A percentile compares a stretch with the other conserved stretches of the same genome.
Conservation (phyloP, 1,140 invertebrate genomes). For the Saccostrea echinata region DNA sequence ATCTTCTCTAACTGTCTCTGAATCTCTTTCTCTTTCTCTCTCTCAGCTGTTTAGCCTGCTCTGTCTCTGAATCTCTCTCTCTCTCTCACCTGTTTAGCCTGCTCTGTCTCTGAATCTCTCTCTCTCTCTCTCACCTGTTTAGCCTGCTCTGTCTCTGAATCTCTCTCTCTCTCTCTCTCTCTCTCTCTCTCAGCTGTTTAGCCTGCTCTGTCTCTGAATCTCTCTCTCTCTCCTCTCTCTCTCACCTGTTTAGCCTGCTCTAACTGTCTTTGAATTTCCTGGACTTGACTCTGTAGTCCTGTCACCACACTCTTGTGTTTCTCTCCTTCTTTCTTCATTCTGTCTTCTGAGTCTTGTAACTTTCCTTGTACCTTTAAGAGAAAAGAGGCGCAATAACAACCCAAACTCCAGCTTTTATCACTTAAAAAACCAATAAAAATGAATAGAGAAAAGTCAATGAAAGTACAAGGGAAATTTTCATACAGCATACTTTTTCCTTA, state of each 20-base stretch:
- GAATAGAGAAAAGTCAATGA: too few relatives aligned
- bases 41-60: too few relatives aligned
- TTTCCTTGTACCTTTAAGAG: constrained; percentile 60
- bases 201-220: neutral
- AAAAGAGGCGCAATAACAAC: neutral
- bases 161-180: too few relatives aligned
- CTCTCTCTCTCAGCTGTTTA: too few relatives aligned
- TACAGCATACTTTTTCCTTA: neutral
- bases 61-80: too few relatives aligned
- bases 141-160: too few relatives aligned
- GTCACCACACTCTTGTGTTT: constrained; percentile 62
- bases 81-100: too few relatives aligned
- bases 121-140: too few relatives aligned
- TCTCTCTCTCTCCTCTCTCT: constrained; percentile 1
- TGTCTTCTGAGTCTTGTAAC: constrained; percentile 59
- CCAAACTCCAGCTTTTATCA: neutral
- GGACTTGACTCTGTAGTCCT: constrained; percentile 65
- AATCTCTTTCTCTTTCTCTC: too few relatives aligned
- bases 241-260: constrained; percentile 69
- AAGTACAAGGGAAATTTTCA: neutral
- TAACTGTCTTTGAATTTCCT: constrained; percentile 65
- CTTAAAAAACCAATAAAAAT: too few relatives aligned
- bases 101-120: too few relatives aligned
- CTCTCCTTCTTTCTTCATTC: constrained; percentile 61
- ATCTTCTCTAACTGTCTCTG: too few relatives aligned